Percentiles rank a stretch among this genome's conserved stretches.
Evolutionary conservation across 2,797 vertebrate species (phyloP).

Genomic region (Anas flavirostris): DNA sequence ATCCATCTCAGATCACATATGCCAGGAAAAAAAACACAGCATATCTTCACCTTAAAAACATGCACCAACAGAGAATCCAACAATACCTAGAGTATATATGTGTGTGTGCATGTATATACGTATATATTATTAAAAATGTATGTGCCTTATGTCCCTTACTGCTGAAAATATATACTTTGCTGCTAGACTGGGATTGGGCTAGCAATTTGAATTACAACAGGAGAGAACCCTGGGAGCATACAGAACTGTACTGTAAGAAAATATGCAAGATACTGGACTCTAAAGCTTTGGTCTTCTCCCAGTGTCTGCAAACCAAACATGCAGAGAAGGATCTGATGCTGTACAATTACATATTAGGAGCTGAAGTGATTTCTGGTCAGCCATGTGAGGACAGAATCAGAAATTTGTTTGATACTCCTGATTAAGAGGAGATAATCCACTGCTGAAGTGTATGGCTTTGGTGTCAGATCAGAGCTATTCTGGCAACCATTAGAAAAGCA

Average conservation of each 20-base stretch:
- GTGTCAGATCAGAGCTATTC: slow-evolving; percentile 60
- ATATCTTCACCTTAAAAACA: no score
- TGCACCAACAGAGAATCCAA: no score
- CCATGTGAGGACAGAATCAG: not conserved
- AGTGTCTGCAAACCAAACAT: not conserved
- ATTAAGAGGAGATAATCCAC: slow-evolving; percentile 61
- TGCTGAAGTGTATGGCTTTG: not conserved
- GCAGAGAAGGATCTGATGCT: not conserved
- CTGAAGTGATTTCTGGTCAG: not conserved
- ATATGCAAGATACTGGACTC: not conserved
- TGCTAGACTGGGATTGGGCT: not conserved
- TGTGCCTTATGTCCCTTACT: not conserved
- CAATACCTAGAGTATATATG: no score
- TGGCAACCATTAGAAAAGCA: slow-evolving; percentile 32
- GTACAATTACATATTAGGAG: not conserved
- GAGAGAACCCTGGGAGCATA: not conserved
- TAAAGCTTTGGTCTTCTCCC: not conserved
- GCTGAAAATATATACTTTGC: not conserved
- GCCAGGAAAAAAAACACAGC: no score
- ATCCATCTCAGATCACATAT: no score
- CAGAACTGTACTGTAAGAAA: not conserved
- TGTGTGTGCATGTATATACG: no score
- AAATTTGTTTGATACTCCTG: slow-evolving; percentile 4
- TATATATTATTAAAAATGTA: no score
- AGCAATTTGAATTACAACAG: not conserved